phyloP scores from a whole-genome alignment of 2,888 invertebrate species.

The Thysanoteuthis rhombus region DNA sequence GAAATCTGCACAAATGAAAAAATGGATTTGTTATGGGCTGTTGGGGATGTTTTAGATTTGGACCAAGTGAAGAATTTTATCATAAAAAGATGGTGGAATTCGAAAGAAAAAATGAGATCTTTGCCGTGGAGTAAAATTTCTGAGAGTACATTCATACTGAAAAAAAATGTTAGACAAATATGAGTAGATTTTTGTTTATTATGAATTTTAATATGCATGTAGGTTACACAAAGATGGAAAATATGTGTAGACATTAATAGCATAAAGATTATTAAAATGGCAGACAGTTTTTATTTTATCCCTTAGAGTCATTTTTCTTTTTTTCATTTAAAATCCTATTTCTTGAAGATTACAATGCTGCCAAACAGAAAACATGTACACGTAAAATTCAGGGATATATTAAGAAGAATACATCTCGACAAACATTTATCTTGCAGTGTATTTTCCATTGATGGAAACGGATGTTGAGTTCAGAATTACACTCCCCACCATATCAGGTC shows the following conservation, averaged over 20 bases:
- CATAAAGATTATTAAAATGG: not conserved
- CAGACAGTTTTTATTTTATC: not conserved
- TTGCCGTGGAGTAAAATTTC: not conserved
- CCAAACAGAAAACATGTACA: not conserved
- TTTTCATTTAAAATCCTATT: not conserved
- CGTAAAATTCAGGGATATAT: not conserved
- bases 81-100: not conserved
- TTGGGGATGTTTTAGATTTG: not conserved
- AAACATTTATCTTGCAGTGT: not conserved
- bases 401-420: not conserved
- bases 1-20: not conserved
- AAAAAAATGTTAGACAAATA: not conserved
- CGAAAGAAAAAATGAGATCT: slow-evolving; percentile 12
- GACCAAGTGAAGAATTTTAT: slow-evolving; percentile 12
- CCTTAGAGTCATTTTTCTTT: not conserved
- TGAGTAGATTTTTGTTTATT: not conserved
- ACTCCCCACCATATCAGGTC: not conserved
- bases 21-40: not conserved
- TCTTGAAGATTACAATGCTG: no score
- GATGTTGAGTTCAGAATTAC: not conserved
- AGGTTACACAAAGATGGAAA: not conserved
- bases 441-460: not conserved
- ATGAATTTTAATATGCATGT: not conserved
- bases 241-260: not conserved
- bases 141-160: not conserved